These are phyloP conservation scores for Zaprionus bogoriensis DNA, from an alignment of 2,888 invertebrate species.

Conservation along the genomic window DNA sequence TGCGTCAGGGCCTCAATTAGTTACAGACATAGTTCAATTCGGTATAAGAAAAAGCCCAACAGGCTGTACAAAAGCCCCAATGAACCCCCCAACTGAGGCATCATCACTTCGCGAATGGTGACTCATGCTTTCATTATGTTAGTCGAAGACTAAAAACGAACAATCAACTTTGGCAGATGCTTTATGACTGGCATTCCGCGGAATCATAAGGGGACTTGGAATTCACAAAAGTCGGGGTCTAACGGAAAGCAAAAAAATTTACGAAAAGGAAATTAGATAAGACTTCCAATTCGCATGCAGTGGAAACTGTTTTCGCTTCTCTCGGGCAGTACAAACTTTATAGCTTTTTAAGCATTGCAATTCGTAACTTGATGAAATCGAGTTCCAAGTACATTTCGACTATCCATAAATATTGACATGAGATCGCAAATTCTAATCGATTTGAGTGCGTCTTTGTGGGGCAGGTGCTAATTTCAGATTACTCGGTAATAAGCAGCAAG, in stretches of 20 bases:
- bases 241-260: no score
- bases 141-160: no score
- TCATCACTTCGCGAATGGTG: not conserved
- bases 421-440: not conserved
- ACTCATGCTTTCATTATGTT: conserved; percentile 1
- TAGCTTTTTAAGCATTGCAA: not conserved
- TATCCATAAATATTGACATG: not conserved
- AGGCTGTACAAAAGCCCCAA: not conserved
- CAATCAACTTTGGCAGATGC: not conserved
- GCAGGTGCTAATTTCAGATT: not conserved
- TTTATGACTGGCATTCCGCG: not conserved
- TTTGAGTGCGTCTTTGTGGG: not conserved
- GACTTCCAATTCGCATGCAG: not conserved
- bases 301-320: not conserved
- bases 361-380: not conserved
- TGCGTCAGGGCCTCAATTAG: conserved; percentile 11
- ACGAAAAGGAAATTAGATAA: not conserved
- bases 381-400: not conserved
- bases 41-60: not conserved
- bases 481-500: not conserved
- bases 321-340: not conserved
- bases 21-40: conserved; percentile 1
- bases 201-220: not conserved
- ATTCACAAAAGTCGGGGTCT: not conserved
- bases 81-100: not conserved